Evolutionary conservation across 2,888 invertebrate genomes (phyloP).

Genomic region (Exocentrus adspersus): DNA sequence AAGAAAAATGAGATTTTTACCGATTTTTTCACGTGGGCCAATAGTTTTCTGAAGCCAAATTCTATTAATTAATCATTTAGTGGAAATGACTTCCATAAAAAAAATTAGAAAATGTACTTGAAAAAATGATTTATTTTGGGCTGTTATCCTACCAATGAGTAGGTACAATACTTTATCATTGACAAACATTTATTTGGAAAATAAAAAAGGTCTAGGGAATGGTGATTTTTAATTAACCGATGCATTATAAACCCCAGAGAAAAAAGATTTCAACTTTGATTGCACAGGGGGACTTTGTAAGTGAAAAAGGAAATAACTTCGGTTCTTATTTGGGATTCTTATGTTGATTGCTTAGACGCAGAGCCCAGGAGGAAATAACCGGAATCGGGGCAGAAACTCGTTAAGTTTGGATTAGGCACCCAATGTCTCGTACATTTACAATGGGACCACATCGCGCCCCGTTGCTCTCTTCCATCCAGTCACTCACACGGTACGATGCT

Average conservation of each 20-base stretch:
- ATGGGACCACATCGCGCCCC: constrained; percentile 38
- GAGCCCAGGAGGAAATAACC: constrained; percentile 47
- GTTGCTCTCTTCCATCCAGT: constrained; percentile 44
- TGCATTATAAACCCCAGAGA: constrained; percentile 28
- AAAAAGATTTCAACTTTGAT: constrained; percentile 26
- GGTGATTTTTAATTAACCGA: constrained; percentile 33
- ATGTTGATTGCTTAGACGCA: constrained; percentile 58
- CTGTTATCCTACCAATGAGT: too few relatives aligned
- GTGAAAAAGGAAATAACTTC: constrained; percentile 59
- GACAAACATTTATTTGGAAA: constrained; percentile 3
- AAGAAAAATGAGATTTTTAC: too few relatives aligned
- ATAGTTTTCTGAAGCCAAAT: too few relatives aligned
- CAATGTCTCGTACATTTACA: constrained; percentile 56
- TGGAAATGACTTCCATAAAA: too few relatives aligned
- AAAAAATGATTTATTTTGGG: too few relatives aligned
- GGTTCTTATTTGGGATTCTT: constrained; percentile 58
- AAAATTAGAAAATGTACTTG: too few relatives aligned
- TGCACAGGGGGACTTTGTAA: constrained; percentile 48
- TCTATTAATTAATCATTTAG: too few relatives aligned
- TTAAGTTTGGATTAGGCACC: constrained; percentile 63
- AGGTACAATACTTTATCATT: too few relatives aligned
- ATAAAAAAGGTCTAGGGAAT: constrained; percentile 16
- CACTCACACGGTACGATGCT: constrained; percentile 52
- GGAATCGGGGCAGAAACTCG: constrained; percentile 58
- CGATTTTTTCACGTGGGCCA: too few relatives aligned